phyloP scores from a whole-genome alignment of 1,140 invertebrate genomes.

The Harlomillsia oculata region DNA sequence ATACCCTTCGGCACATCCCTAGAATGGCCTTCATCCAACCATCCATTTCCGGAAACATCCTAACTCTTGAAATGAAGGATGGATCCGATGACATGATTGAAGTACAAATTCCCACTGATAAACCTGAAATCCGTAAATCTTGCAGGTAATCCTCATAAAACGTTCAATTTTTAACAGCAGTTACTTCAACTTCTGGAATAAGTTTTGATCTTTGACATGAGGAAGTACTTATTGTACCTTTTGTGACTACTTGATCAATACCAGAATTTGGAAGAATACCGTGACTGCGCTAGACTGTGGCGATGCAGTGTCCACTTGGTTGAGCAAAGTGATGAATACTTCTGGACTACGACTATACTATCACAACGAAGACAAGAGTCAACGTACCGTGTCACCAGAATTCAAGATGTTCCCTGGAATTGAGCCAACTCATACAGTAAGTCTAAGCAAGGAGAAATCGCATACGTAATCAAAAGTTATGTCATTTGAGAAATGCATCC shows the following conservation, averaged over 20 bases:
- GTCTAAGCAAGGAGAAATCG: not conserved
- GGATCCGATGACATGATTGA: too few relatives aligned
- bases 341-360: constrained; percentile 7
- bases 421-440: not conserved
- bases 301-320: constrained; percentile 8
- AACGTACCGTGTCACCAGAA: not conserved
- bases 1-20: constrained; percentile 2
- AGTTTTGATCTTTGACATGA: not conserved
- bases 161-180: not conserved
- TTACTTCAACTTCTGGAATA: not conserved
- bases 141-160: not conserved
- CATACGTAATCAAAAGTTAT: too few relatives aligned
- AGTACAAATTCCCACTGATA: too few relatives aligned
- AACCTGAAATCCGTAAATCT: too few relatives aligned
- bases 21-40: not conserved
- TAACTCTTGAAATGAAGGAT: too few relatives aligned
- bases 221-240: too few relatives aligned
- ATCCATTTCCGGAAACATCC: not conserved
- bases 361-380: constrained; percentile 3
- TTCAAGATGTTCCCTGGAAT: constrained; percentile 2
- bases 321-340: not conserved
- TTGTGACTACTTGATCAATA: not conserved
- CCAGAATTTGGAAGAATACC: constrained; percentile 10
- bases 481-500: too few relatives aligned
- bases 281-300: constrained; percentile 17